Base-by-base conservation (phyloP, 2,113 vertebrate genomes). In the Phalacrocorax carbo region DNA sequence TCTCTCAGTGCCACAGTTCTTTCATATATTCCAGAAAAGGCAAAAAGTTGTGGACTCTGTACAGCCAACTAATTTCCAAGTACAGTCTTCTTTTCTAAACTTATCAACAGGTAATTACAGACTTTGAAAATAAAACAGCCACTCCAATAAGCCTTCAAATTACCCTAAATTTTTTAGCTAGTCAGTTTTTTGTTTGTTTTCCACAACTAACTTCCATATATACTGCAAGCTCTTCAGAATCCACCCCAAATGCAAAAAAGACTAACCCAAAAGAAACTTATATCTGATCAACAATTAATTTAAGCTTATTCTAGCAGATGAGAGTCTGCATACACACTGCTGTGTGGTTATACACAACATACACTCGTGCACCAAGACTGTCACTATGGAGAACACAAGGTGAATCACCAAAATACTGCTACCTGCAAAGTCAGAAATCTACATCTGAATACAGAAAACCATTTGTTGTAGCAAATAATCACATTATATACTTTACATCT, bases 311-410 rank as follows among this genome's bases (percentile, higher is more conserved):
- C 34, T 0, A 54, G 49, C n/a, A 77, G n/a, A 22, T 15, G 16
- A 64, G 62, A 36, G 23, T 5, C 22, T 68, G 19, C 54, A 16
- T 3, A 3, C 0, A 19, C 5, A 11, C 30, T 13, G 60, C 7
- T 17, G 34, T 10, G 26, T 30, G 34, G 29, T 52, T 55, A 12
- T 15, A 25, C 34, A 16, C 49, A 51, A 38, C 36, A 7, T 4
- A 26, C 44, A 20, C 64, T 42, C 79, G 44, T 0, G 0, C 17
- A 17, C 5, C 15, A 4, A 54, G 21, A 38, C 32, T 9, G 5
- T 22, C 46, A 5, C 22, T 7, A 21, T 20, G 48, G 55, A 64
- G 18, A 10, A 32, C 20, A 52, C n/a, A 34, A 40, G 16, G 9
- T 13, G 25, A 54, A 76, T 15, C 54, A 69, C 26, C 77, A 15